Conservation (phyloP, 2,888 invertebrate genomes). For the Tenthredo scrophulariae region DNA sequence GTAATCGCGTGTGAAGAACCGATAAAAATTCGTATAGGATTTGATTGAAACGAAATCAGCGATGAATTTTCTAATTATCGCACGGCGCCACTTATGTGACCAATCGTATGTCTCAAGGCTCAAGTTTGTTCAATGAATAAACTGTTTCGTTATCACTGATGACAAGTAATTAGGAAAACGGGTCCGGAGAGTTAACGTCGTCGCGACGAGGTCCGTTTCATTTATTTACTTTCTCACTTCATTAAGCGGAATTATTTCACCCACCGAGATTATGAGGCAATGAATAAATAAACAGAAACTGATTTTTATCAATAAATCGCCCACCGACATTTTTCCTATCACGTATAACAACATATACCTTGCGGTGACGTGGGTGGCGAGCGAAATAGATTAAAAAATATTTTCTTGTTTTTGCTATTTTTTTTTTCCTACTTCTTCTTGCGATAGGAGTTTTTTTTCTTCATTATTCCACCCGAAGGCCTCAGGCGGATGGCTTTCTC, state of each 20-base stretch:
- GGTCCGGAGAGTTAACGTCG: background rate
- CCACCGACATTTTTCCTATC: background rate
- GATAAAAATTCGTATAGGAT: background rate
- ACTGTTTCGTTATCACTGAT: background rate
- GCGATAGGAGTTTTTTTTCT: background rate
- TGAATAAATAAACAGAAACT: background rate
- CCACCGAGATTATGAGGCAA: background rate
- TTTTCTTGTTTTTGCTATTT: background rate
- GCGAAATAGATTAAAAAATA: constrained; percentile 10
- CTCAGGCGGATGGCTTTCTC: background rate
- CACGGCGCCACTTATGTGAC: background rate
- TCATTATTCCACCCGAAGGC: background rate
- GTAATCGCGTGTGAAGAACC: background rate
- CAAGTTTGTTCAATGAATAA: background rate
- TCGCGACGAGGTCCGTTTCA: background rate
- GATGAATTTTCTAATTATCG: background rate
- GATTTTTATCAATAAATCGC: constrained; percentile 14
- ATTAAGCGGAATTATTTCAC: background rate
- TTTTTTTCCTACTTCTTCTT: background rate
- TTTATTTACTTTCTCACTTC: background rate
- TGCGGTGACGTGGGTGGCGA: constrained; percentile 1
- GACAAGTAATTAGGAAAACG: background rate
- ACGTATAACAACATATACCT: background rate
- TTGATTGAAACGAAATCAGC: background rate
- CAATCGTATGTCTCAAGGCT: background rate